These are phyloP conservation scores for Pempheris klunzingeri DNA, from an alignment of 2,797 vertebrate species.

Conservation along the genomic window DNA sequence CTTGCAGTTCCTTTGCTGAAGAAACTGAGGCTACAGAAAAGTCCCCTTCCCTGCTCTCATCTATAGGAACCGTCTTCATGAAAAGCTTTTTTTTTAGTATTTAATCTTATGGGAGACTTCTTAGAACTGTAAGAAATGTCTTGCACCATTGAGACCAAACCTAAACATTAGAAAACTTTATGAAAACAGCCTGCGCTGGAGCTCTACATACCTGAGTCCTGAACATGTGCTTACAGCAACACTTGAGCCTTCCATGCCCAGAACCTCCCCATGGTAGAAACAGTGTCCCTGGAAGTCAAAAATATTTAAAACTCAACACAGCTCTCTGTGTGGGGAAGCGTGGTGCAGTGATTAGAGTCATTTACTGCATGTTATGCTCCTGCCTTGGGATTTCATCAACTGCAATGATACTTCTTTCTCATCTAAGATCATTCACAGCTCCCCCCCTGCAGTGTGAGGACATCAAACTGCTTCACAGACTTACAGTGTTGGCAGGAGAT, in stretches of 20 bases:
- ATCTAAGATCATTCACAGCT: slow-evolving; percentile 16
- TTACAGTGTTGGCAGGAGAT: slow-evolving; percentile 85
- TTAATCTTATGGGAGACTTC: slow-evolving; percentile 18
- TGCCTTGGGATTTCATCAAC: neutral
- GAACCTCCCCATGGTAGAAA: slow-evolving; percentile 93
- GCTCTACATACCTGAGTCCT: slow-evolving; percentile 90
- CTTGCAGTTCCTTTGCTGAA: neutral
- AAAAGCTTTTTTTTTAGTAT: slow-evolving; percentile 4
- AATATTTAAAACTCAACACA: slow-evolving; percentile 28
- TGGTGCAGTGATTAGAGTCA: neutral
- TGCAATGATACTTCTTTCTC: neutral
- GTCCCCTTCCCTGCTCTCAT: neutral
- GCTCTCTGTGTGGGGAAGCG: neutral
- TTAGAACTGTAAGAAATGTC: slow-evolving; percentile 7
- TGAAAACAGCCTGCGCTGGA: neutral
- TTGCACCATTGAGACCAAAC: slow-evolving; percentile 3
- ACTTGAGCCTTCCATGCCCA: slow-evolving; percentile 85
- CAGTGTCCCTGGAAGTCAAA: slow-evolving; percentile 90
- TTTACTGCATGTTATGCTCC: neutral
- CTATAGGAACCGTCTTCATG: neutral
- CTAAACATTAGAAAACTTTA: slow-evolving; percentile 22
- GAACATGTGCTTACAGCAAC: slow-evolving; percentile 91
- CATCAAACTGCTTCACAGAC: slow-evolving; percentile 65
- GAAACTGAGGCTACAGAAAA: slow-evolving; percentile 10
- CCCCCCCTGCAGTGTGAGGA: slow-evolving; percentile 6